Base-by-base conservation (phyloP, 2,888 invertebrate genomes). In the Salticus scenicus region DNA sequence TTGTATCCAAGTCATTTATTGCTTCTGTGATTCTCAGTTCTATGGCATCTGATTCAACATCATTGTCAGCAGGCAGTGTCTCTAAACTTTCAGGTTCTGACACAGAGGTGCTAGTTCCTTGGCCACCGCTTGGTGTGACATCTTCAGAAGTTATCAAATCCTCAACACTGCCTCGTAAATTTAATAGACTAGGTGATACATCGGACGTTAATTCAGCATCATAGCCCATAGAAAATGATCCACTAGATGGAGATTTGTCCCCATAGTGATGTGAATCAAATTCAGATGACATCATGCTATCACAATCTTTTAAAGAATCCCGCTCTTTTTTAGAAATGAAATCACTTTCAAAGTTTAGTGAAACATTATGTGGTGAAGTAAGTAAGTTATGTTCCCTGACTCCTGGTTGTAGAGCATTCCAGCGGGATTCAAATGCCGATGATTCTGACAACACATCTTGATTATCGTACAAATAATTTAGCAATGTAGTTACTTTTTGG, bases 81-180 rank as follows among this genome's bases (percentile, higher is more conserved):
- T 83, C 76, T 10, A 83, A 33, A 20, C 77, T 83, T 30, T 41
- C 27, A 0, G 70, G 74, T 30, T 84, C 84, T 5, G 84, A 78
- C 0, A 42, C 70, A 28, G 57, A 57, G 7, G 51, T 24, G 24
- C 72, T 75, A 24, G 12, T 63, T 7, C 20, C n/a, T 4, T 63
- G 41, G 12, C n/a, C 47, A 0, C 24, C 20, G n/a, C 28, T 42
- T 12, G 14, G 24, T 17, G 33, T 66, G 14, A 4, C 24, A 8
- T n/a, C 14, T n/a, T 51, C 71, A n/a, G 51, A 77, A 14, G 57
- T 20, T 24, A 67, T 63, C 28, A 85, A 67, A 89, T 94, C 93
- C 84, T 94, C 94, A 1, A 95, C 91, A 0, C 94, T 95, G 0
- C 95, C 95, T 89, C 94, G 94, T 0, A 95, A 92, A 90, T 95